Evolutionary conservation across 2,113 vertebrate species (phyloP), one percentile per base, ranked within the genome.

Genomic region (Noctilio leporinus): DNA sequence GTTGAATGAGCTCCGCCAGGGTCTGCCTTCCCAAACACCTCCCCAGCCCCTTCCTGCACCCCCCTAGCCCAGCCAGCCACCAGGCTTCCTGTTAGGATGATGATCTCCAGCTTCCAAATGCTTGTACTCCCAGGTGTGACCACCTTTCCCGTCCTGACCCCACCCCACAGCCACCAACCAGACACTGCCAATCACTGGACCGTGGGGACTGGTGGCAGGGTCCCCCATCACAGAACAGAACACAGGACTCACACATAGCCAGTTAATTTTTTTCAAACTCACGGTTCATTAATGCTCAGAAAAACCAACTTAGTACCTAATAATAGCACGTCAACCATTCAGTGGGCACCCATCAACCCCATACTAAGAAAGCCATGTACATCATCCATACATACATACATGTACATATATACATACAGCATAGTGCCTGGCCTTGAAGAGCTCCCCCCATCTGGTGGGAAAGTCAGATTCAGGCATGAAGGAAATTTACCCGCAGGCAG

Each of bases 401-500:
- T 53, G 51, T 16, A 72, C 51, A 62, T 10, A 47, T 47, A 73
- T 5, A 24, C 10, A 20, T 8, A 53, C 47, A 35, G 5, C 35
- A 2, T 14, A 30, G 26, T 1, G 15, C 45, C 35, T 43, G 55
- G 8, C 49, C 73, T 5, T 22, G 11, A 64, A 7, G 59, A 78
- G 19, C 12, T 59, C 30, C 26, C 30, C 26, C 24, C 43, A 3
- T 17, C 47, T 24, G 35, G 59, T n/a, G 40, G 62, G 57, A 26
- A 53, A 28, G 55, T 16, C 30, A 26, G 19, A 45, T 0, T 20
- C 15, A 0, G n/a, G 16, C 2, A 3, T 2, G 51, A 16, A 6
- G 43, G 2, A 65, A 11, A 19, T 28, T 15, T 9, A 43, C 65
- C 28, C 4, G 19, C 75, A 53, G 45, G 24, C 30, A 15, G 4